Percentiles rank a stretch among this genome's conserved stretches.
phyloP scores from a whole-genome alignment of 1,140 invertebrate genomes.

The Psilanteris sp. region DNA sequence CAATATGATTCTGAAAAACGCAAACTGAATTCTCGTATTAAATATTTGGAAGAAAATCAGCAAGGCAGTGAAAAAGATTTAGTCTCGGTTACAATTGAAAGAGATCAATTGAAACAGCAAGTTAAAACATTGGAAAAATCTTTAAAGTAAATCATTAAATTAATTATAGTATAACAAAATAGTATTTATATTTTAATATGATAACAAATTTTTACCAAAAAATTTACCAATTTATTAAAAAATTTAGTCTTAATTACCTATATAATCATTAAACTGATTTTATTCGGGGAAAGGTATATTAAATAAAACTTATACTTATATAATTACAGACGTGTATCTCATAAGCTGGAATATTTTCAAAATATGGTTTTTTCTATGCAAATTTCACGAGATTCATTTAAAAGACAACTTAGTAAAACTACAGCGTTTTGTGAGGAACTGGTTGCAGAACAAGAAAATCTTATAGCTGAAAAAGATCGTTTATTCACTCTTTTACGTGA shows the following conservation, averaged over 20 bases:
- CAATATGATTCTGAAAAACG: constrained; percentile 82
- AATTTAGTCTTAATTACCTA: too few relatives aligned
- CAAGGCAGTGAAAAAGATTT: constrained; percentile 76
- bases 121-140: constrained; percentile 77
- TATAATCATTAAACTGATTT: too few relatives aligned
- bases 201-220: too few relatives aligned
- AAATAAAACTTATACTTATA: too few relatives aligned
- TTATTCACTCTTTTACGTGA: constrained; percentile 77
- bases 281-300: too few relatives aligned
- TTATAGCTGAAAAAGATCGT: constrained; percentile 80
- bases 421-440: constrained; percentile 81
- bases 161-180: too few relatives aligned
- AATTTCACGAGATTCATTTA: constrained; percentile 80
- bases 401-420: constrained; percentile 81
- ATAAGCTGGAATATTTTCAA: constrained; percentile 78
- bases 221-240: too few relatives aligned
- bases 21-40: constrained; percentile 74
- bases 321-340: constrained; percentile 76
- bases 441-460: constrained; percentile 80
- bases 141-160: constrained; percentile 76
- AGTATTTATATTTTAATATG: too few relatives aligned
- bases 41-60: constrained; percentile 74
- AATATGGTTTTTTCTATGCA: constrained; percentile 77
- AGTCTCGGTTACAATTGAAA: constrained; percentile 74
- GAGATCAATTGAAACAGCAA: constrained; percentile 77